A percentile compares a stretch with the other conserved stretches of the same genome.
phyloP scores from a whole-genome alignment of 2,888 invertebrate genomes.

The Parnassius apollo region DNA sequence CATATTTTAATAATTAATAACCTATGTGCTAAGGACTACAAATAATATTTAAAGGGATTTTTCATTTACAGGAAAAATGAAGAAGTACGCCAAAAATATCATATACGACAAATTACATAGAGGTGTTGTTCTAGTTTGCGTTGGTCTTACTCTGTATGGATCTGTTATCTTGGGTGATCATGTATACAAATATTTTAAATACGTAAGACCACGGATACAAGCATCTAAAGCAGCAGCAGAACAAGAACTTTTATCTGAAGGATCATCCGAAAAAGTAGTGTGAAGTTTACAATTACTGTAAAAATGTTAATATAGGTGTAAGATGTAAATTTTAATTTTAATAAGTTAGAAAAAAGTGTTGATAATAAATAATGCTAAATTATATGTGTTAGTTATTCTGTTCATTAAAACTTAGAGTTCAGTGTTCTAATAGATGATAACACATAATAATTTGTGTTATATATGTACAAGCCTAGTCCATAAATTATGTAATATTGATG shows the following conservation, averaged over 20 bases:
- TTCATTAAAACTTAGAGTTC: no score
- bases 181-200: conserved; percentile 65
- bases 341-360: background rate
- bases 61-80: conserved; percentile 54
- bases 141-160: conserved; percentile 65
- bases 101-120: conserved; percentile 74
- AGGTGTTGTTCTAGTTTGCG: conserved; percentile 67
- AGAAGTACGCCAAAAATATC: conserved; percentile 61
- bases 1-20: no score
- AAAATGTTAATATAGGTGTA: conserved; percentile 21
- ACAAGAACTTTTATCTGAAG: conserved; percentile 73
- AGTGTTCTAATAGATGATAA: no score
- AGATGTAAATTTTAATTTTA: conserved; percentile 12
- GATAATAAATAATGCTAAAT: no score
- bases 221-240: conserved; percentile 61
- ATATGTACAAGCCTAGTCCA: no score
- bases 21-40: no score
- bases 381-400: no score
- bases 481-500: no score
- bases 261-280: conserved; percentile 61
- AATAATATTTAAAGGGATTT: conserved; percentile 25
- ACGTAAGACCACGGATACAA: conserved; percentile 66
- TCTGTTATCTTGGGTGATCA: conserved; percentile 55
- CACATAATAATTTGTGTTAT: no score
- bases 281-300: conserved; percentile 28